Percentiles rank a stretch among this genome's conserved stretches.
Conservation (phyloP, 2,888 invertebrate species). For the Scelioninae gen. 1 region DNA sequence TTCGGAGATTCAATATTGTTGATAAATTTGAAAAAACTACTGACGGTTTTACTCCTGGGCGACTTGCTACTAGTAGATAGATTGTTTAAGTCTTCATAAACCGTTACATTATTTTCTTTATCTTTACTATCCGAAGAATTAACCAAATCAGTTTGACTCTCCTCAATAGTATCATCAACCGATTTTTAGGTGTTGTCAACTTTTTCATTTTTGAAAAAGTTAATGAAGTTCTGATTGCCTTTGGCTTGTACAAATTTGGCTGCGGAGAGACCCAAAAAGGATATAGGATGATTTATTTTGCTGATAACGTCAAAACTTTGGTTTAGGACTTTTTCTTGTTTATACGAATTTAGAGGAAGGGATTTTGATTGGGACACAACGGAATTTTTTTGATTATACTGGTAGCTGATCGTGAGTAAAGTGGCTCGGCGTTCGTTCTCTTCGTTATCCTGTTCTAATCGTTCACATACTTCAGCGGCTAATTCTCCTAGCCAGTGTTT, state of each 20-base stretch:
- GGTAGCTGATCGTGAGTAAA: constrained; percentile 90
- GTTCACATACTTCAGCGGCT: constrained; percentile 92
- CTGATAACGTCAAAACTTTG: constrained; percentile 89
- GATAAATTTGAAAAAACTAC: constrained; percentile 61
- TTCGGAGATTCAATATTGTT: constrained; percentile 50
- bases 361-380: constrained; percentile 86
- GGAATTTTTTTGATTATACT: constrained; percentile 76
- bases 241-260: constrained; percentile 83
- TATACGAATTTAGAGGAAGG: constrained; percentile 86
- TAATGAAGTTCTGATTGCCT: constrained; percentile 78
- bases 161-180: background rate
- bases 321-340: constrained; percentile 87
- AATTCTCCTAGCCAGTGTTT: constrained; percentile 93
- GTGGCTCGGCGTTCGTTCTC: constrained; percentile 93
- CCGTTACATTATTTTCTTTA: background rate
- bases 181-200: constrained; percentile 20
- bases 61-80: background rate
- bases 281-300: constrained; percentile 86
- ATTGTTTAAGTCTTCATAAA: background rate
- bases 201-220: constrained; percentile 78
- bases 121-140: background rate
- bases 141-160: background rate
- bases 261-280: constrained; percentile 85
- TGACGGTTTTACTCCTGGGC: constrained; percentile 13
- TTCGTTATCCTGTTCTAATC: constrained; percentile 91